These are phyloP conservation scores for Epizoanthus rinbou DNA, from an alignment of 92 coral and sea anemone species.

Conservation along the genomic window DNA sequence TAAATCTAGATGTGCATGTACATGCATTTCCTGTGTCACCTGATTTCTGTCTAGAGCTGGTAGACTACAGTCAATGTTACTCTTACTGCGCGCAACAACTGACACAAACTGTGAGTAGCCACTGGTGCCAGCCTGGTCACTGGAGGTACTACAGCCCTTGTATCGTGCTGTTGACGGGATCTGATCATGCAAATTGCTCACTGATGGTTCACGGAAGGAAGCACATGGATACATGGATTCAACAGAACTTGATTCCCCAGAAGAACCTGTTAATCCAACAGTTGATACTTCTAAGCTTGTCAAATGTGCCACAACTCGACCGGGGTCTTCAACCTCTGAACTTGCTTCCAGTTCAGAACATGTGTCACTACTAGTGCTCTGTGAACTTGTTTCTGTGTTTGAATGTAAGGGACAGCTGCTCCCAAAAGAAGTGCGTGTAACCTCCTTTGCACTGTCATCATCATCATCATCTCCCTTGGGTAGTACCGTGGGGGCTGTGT, in stretches of 20 bases:
- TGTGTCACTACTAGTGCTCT: not conserved
- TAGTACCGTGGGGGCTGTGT: not conserved
- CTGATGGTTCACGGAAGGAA: not conserved
- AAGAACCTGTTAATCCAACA: not conserved
- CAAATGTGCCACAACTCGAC: not conserved
- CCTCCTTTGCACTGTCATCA: not conserved
- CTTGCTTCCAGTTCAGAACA: not conserved
- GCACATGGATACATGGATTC: not conserved
- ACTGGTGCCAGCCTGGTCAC: not conserved
- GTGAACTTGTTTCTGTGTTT: conserved; percentile 1
- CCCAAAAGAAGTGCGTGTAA: not conserved
- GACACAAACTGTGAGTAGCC: not conserved
- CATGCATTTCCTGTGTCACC: not conserved
- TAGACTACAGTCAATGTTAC: not conserved
- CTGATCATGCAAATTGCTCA: too few relatives aligned
- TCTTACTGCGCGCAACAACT: not conserved
- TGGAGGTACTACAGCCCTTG: not conserved
- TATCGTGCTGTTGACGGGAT: not conserved
- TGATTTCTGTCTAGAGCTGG: not conserved
- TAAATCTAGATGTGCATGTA: not conserved
- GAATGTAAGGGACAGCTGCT: not conserved
- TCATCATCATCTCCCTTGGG: not conserved
- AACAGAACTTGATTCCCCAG: not conserved
- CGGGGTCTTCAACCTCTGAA: not conserved
- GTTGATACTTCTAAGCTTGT: not conserved